Conservation (phyloP, 2,888 invertebrate genomes). For the Cylindroiulus punctatus region DNA sequence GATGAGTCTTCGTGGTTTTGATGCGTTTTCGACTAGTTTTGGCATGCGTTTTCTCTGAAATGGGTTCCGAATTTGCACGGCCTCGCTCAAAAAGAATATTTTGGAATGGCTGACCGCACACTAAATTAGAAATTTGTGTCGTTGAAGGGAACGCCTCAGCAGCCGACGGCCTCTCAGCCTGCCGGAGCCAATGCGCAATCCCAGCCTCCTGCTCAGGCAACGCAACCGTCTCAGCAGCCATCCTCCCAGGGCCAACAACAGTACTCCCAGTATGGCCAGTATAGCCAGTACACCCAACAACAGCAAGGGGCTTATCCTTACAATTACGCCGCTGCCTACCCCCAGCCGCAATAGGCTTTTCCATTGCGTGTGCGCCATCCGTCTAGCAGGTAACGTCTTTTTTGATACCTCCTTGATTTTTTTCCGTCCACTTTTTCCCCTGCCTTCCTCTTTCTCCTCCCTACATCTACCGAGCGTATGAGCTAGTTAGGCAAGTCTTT, state of each 20-base stretch:
- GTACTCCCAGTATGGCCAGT: conserved; percentile 58
- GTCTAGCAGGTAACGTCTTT: conserved; percentile 49
- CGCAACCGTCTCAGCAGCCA: conserved; percentile 55
- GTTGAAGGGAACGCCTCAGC: conserved; percentile 57
- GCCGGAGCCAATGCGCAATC: conserved; percentile 53
- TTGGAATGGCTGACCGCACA: not conserved
- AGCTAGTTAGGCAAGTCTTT: not conserved
- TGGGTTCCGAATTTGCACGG: not conserved
- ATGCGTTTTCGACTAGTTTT: conserved; percentile 8
- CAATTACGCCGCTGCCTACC: conserved; percentile 52
- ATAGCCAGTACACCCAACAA: conserved; percentile 53
- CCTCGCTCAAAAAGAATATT: not conserved
- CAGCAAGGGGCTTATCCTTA: conserved; percentile 52
- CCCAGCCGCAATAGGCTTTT: conserved; percentile 56
- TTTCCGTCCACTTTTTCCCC: conserved; percentile 26
- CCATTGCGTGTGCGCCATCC: not conserved
- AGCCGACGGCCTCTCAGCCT: conserved; percentile 19
- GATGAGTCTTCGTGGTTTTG: not conserved
- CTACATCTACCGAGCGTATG: not conserved
- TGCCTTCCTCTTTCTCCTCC: not conserved
- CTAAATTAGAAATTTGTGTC: conserved; percentile 53
- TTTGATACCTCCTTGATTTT: conserved; percentile 23
- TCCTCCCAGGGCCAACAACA: conserved; percentile 57
- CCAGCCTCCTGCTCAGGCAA: conserved; percentile 60
- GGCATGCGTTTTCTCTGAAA: not conserved